Conservation (phyloP, 2,113 vertebrate species). For the Microcebus jonahi region DNA sequence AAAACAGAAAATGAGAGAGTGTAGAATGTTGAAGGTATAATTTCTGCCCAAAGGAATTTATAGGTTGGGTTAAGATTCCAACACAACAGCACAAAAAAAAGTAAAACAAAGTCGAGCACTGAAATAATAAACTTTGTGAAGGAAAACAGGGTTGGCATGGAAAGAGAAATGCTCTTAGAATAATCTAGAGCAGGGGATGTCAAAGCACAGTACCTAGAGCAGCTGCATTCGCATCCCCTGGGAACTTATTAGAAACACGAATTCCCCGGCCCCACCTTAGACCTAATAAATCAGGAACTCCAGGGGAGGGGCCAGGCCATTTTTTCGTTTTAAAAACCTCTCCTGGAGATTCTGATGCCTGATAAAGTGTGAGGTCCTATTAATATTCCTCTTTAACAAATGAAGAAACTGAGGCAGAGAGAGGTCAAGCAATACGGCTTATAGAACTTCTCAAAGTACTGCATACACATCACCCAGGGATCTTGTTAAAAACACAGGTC, state of each 20-base stretch:
- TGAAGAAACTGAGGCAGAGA: not conserved
- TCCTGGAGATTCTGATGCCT: not conserved
- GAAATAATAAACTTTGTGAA: not conserved
- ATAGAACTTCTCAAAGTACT: not conserved
- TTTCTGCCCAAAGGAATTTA: slow-evolving; percentile 71
- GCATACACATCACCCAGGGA: not conserved
- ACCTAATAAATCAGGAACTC: not conserved
- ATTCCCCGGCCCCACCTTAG: not conserved
- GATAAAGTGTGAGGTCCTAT: not conserved
- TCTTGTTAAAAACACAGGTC: not conserved
- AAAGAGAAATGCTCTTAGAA: not conserved
- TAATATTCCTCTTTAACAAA: not conserved
- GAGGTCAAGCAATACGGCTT: not conserved
- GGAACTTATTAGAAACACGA: not conserved
- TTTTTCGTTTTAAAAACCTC: not conserved
- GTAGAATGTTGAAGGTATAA: slow-evolving; percentile 35
- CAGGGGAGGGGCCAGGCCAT: too few relatives aligned
- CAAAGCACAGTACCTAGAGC: not conserved
- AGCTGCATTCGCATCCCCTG: not conserved
- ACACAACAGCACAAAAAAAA: slow-evolving; percentile 59
- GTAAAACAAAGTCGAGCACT: not conserved
- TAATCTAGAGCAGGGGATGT: not conserved
- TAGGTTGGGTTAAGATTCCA: slow-evolving; percentile 45
- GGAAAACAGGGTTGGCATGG: not conserved
- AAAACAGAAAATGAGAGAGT: slow-evolving; percentile 62